Evolutionary conservation across 2,113 vertebrate species (phyloP), one percentile per base, ranked within the genome.

Genomic region (Heterotilapia buettikoferi): DNA sequence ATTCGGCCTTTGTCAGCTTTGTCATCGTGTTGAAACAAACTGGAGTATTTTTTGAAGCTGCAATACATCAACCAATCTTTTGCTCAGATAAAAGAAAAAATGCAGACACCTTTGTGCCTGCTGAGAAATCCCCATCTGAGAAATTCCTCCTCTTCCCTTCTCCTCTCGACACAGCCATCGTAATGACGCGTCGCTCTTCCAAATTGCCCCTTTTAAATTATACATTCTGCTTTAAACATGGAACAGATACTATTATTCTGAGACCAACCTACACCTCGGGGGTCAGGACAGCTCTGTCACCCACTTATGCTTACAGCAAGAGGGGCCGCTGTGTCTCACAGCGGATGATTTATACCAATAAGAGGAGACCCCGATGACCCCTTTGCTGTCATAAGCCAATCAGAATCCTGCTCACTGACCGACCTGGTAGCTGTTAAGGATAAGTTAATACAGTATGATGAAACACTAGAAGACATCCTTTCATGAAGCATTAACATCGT

Each of bases 231-330:
- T 94, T 68, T 94, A 92, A 95, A 92, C 89, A 84, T 47, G 83
- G 85, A 90, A 82, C 89, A 89, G 92, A 95, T 90, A 94, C 91
- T 92, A 93, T 96, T 95, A 94, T 95, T 95, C 92, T 50, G 90
- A 88, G 87, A 80, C 63, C 90, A 83, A 86, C 92, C 87, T 88
- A 88, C 82, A 92, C 91, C 88, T 84, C 84, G 6, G 90, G 92
- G 93, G 94, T 94, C 90, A 89, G 43, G 76, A 82, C 31, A 33
- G 66, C 56, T 85, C 85, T 18, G 18, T 85, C 88, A 86, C 83
- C 87, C 88, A 91, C 86, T 93, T 87, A 86, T 80, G 87, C 87
- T 88, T 56, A 8, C 84, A 86, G 91, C 87, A 3, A 73, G 82
- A 61, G 52, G 76, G 31, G 68, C 59, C 29, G 6, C 33, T 1